Evolutionary conservation across 1,140 invertebrate species (phyloP), one percentile per base, ranked within the genome.

Genomic region (Pemphigus obesinymphae): DNA sequence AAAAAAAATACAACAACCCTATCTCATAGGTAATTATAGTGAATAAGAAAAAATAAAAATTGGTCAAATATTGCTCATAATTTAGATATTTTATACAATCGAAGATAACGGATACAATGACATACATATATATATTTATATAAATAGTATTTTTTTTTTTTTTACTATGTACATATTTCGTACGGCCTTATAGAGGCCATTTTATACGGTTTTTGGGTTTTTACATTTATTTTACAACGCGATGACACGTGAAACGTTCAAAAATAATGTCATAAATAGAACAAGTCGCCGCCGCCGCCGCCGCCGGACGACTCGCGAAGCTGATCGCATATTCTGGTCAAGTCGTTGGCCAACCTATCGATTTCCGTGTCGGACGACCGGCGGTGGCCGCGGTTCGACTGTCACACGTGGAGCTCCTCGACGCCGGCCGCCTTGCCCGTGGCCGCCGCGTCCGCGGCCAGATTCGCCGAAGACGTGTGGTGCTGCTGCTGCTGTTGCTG

Each of bases 381-480:
- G 20, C 73, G 82, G 78, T 70, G 61, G 37, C 40, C 73, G 31
- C 84, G 78, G 83, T 83, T 72, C 83, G 82, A 75, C 48, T 84
- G 85, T 85, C 85, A 85, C 83, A 85, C 85, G 43, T 84, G 78
- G 15, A 85, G 72, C 15, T 84, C 84, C 23, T 84, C 84, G 31
- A 83, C 26, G n/a, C 37, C 83, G 31, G 83, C 17, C 23, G 23
- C 29, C 20, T 80, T 63, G 5, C 8, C 17, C 34, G 55, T 7
- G 7, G 73, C 0, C 55, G 17, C 55, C 37, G 83, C 84, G 37
- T 84, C 84, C 53, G 82, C 17, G 17, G 45, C 45, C 61, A 34
- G 70, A 23, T 3, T 70, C 11, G 68, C 13, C 34, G 68, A 70
- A 0, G 68, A 70, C 68, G 68, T 17, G 68, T 70, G 68, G 5